phyloP scores from a whole-genome alignment of 2,113 vertebrate genomes.

The Vireo altiloquus region DNA sequence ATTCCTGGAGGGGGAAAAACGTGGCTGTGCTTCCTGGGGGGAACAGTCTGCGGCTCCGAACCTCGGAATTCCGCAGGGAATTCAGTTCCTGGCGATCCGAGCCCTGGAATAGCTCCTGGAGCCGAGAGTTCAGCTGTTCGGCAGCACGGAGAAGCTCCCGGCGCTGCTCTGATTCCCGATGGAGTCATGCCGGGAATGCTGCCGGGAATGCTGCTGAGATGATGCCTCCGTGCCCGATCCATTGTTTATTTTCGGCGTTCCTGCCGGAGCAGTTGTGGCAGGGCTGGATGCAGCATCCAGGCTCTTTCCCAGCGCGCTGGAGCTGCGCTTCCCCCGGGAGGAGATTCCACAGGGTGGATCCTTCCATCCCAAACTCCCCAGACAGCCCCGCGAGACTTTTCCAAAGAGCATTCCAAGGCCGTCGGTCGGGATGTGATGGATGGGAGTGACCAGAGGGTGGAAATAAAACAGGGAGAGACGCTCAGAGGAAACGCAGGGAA shows the following conservation, averaged over 20 bases:
- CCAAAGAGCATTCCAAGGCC: not conserved
- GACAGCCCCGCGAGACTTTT: not conserved
- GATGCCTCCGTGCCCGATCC: not conserved
- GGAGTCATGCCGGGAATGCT: not conserved
- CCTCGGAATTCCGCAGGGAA: not conserved
- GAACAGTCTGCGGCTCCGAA: not conserved
- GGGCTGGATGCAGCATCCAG: not conserved
- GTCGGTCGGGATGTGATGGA: not conserved
- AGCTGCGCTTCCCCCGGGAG: not conserved
- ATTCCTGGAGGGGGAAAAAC: not conserved
- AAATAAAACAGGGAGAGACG: not conserved
- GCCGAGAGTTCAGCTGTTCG: not conserved
- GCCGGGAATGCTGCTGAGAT: too few species aligned
- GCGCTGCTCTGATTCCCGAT: not conserved
- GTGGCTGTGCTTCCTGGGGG: not conserved
- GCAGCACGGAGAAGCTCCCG: not conserved
- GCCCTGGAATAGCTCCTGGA: not conserved
- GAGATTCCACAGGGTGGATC: not conserved
- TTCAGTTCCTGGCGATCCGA: not conserved
- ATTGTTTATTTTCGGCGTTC: not conserved
- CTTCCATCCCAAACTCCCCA: not conserved
- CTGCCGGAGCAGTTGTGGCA: not conserved
- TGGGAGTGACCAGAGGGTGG: not conserved
- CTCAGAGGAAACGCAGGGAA: not conserved
- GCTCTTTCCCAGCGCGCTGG: not conserved